Evolutionary conservation across 2,888 invertebrate genomes (phyloP), one percentile per base, ranked within the genome.

Genomic region (Cephus pulcher): DNA sequence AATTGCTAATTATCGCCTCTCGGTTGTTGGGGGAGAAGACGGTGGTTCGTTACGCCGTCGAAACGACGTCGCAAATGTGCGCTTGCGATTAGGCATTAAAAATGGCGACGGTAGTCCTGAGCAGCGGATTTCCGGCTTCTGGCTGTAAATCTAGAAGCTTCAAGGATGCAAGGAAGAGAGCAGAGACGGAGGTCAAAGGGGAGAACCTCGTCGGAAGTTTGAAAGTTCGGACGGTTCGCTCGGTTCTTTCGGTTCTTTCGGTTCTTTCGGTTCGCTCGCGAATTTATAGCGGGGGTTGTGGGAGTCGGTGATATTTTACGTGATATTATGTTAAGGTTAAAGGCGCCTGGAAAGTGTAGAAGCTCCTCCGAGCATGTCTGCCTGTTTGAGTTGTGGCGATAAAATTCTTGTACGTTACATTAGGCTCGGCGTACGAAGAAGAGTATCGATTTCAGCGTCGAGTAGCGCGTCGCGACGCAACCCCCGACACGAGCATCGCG

Each of bases 351-450:
- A 71, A 79, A 81, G 80, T 78, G 82, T 79, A 75, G 74, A 79
- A 80, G 79, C 70, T 70, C 70, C 30, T 32, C 12, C 30, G 30
- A 70, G 70, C 70, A 30, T 70, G 70, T 33, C 33, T 33, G n/a
- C 70, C 69, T 75, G 34, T 30, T 32, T 68, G 56, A 69, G 75
- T 74, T 40, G 78, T 71, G 75, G 74, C 37, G 86, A 86, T 88
- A 84, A 88, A 87, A 86, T 85, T 86, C 83, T 82, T 84, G 85
- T 84, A 82, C 86, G 80, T 88, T 83, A 83, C 84, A 85, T 87
- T 87, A 86, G 82, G 80, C 80, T 75, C 82, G 79, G 81, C 77
- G 68, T 79, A 78, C 82, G 12, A 40, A 40, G 40, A 15, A 40
- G 40, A 12, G 77, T 76, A 40, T 69, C 74, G 32, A 35, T 78